Evolutionary conservation across 1,140 invertebrate genomes (phyloP), one percentile per base, ranked within the genome.

Genomic region (Pogonomyrmex californicus): DNA sequence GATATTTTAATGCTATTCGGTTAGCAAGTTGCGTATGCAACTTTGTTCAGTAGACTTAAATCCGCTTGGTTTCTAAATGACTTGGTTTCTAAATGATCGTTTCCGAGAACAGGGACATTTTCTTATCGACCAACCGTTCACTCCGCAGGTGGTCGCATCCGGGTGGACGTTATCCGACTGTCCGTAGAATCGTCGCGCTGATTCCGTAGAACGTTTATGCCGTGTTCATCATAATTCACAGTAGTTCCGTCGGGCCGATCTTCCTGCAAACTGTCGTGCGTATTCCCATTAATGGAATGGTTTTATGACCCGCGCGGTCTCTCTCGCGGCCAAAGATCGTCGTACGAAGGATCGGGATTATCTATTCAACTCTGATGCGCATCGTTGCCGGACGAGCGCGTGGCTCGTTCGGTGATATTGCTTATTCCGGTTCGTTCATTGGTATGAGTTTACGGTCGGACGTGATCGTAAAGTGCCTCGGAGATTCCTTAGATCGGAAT

Each of bases 371-470:
- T 5, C 41, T 41, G 51, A 51, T 54, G 36, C 17, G 10, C 44
- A 5, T 38, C 30, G 63, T 82, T 54, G 33, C 41, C 17, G 60
- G 14, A 56, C 41, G 49, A 36, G 54, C 56, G n/a, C 54, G 58
- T 76, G 33, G 71, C 36, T 68, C 44, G 65, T n/a, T 47, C 41
- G 3, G 33, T 56, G 23, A 60, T 86, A 70, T 81, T 86, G 62
- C 41, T 81, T 81, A 86, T 86, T 76, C 60, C 23, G 23, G n/a
- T 30, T 66, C 44, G 36, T 12, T 78, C 76, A 75, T 86, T 82
- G 78, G 49, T 86, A 51, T 44, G 47, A 58, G 41, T 86, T 86
- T 86, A 83, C n/a, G 7, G 10, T 4, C 56, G 33, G n/a, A 12
- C 47, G n/a, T 4, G 58, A 65, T 85, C 60, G 33, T 77, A 85